phyloP scores from a whole-genome alignment of 2,888 invertebrate genomes.

The Eubasilissa splendida region DNA sequence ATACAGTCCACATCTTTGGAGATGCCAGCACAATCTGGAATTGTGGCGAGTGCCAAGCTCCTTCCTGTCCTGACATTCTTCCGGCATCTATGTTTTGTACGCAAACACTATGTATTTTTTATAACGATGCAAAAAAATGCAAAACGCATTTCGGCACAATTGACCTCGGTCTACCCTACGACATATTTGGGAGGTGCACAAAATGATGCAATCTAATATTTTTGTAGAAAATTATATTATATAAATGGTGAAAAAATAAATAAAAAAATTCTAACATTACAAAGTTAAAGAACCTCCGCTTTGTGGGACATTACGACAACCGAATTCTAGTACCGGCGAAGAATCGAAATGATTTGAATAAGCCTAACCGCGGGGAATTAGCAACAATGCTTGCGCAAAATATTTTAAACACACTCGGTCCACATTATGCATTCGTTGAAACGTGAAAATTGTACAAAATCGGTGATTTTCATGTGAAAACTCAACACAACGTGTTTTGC shows the following conservation, averaged over 20 bases:
- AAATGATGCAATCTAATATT: too few relatives aligned
- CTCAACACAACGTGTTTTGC: not conserved
- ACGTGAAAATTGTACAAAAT: slow-evolving; percentile 13
- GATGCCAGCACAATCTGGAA: too few relatives aligned
- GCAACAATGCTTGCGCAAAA: slow-evolving; percentile 37
- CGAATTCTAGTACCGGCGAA: slow-evolving; percentile 33
- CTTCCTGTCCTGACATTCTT: too few relatives aligned
- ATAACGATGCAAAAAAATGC: too few relatives aligned
- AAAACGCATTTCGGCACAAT: too few relatives aligned
- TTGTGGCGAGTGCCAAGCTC: too few relatives aligned
- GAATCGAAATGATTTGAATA: slow-evolving; percentile 41
- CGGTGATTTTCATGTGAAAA: not conserved
- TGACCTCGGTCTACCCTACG: too few relatives aligned
- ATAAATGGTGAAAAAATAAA: not conserved
- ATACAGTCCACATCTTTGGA: too few relatives aligned
- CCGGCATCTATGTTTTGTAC: too few relatives aligned
- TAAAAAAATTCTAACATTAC: not conserved
- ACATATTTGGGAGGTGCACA: too few relatives aligned
- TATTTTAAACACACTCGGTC: slow-evolving; percentile 5
- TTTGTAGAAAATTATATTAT: too few relatives aligned
- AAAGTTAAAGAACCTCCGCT: slow-evolving; percentile 11
- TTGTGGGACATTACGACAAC: slow-evolving; percentile 3
- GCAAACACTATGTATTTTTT: too few relatives aligned
- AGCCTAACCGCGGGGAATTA: slow-evolving; percentile 10
- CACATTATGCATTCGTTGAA: slow-evolving; percentile 3